These are phyloP conservation scores for Montipora capricornis DNA, from an alignment of 64 coral and sea anemone genomes.

Conservation along the genomic window DNA sequence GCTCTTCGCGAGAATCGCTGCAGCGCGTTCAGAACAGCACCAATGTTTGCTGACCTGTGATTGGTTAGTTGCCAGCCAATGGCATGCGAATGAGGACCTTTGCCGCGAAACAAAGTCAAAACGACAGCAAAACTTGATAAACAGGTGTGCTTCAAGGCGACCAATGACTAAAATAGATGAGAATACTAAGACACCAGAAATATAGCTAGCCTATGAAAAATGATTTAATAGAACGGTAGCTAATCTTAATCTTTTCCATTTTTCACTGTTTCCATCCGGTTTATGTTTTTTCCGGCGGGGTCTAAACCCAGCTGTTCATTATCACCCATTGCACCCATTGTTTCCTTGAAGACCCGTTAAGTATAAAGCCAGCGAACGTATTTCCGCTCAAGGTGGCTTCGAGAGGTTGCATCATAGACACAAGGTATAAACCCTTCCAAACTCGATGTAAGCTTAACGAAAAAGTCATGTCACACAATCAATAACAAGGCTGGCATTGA, in stretches of 20 bases:
- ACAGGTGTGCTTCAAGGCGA: slow-evolving; percentile 29
- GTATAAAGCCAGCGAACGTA: background rate
- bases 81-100: slow-evolving; percentile 12
- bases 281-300: no score
- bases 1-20: slow-evolving; percentile 40
- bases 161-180: background rate
- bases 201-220: background rate
- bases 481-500: no score
- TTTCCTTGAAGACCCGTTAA: background rate
- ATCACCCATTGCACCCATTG: background rate
- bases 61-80: slow-evolving; percentile 24
- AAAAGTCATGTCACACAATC: no score
- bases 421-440: no score
- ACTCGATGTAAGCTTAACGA: no score
- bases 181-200: background rate
- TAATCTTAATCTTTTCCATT: background rate
- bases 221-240: background rate
- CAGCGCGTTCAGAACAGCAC: slow-evolving; percentile 20
- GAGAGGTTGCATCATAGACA: no score
- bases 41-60: slow-evolving; percentile 57
- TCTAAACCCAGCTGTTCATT: background rate
- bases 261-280: no score
- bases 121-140: background rate
- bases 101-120: slow-evolving; percentile 65
- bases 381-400: background rate